A percentile compares a stretch with the other conserved stretches of the same genome.
Conservation (phyloP, 2,888 invertebrate genomes). For the Cynaeus angustus region DNA sequence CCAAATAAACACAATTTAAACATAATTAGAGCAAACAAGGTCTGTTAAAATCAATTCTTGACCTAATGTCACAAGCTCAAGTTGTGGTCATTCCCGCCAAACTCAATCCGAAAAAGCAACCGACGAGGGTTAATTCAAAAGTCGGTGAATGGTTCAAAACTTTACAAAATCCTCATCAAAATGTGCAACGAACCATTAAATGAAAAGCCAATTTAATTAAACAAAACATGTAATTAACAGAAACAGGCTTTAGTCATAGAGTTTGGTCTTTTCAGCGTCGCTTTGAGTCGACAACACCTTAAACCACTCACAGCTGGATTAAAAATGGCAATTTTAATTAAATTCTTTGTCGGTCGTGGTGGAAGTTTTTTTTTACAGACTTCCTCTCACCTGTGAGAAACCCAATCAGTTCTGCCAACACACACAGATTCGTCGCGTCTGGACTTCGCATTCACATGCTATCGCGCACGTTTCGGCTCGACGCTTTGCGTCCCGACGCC, state of each 20-base stretch:
- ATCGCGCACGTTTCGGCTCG: constrained; percentile 53
- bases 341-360: constrained; percentile 21
- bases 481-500: constrained; percentile 65
- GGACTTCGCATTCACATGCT: constrained; percentile 48
- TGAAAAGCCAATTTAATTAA: constrained; percentile 69
- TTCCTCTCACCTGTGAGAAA: constrained; percentile 12
- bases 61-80: background rate
- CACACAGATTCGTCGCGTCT: constrained; percentile 13
- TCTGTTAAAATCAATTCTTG: background rate
- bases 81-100: constrained; percentile 4
- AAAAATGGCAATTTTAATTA: constrained; percentile 39
- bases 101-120: constrained; percentile 8
- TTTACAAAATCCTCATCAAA: constrained; percentile 62
- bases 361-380: background rate
- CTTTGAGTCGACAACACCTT: constrained; percentile 22
- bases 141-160: constrained; percentile 18
- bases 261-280: constrained; percentile 25
- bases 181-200: constrained; percentile 65
- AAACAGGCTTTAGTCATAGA: constrained; percentile 56
- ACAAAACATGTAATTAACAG: constrained; percentile 68
- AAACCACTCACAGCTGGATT: constrained; percentile 23
- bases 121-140: constrained; percentile 53
- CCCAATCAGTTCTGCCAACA: constrained; percentile 8
- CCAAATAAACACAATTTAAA: constrained; percentile 9
- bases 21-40: constrained; percentile 7